A percentile compares a stretch with the other conserved stretches of the same genome.
Evolutionary conservation across 1,140 invertebrate species (phyloP).

Genomic region (Caenorhabditis inopinata): DNA sequence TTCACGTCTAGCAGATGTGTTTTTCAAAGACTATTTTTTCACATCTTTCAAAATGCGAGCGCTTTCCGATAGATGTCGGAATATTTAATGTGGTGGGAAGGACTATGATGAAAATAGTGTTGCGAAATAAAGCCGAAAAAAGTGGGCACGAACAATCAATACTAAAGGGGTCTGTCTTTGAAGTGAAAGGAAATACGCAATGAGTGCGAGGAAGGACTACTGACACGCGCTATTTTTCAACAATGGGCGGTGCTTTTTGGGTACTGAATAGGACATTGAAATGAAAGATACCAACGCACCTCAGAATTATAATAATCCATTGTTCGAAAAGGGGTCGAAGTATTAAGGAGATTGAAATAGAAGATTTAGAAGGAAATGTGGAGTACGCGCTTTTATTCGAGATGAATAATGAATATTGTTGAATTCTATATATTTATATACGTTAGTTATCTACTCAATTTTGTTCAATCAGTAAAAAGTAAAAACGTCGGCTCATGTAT

Average conservation of each 20-base stretch:
- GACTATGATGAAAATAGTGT: background rate
- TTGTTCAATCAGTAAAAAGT: too few species aligned
- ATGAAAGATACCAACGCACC: background rate
- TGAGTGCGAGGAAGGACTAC: background rate
- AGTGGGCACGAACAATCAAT: conserved; percentile 25
- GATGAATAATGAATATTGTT: conserved; percentile 14
- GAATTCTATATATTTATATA: too few species aligned
- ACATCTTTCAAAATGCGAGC: background rate
- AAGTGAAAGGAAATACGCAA: background rate
- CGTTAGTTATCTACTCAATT: too few species aligned
- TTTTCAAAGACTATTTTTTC: background rate
- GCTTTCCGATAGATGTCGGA: background rate
- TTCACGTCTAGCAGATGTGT: too few species aligned
- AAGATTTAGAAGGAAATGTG: background rate
- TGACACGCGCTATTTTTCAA: background rate
- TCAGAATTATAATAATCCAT: conserved; percentile 27
- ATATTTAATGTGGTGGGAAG: background rate
- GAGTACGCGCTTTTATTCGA: background rate
- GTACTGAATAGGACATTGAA: background rate
- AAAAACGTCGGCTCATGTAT: too few species aligned
- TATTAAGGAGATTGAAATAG: background rate
- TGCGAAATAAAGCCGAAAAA: conserved; percentile 27
- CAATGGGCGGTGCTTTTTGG: background rate
- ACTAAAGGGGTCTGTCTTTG: background rate
- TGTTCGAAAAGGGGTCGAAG: background rate